Percentiles rank a stretch among this genome's conserved stretches.
These are phyloP conservation scores for Epinephelus malabaricus DNA, from an alignment of 2,797 vertebrate genomes.

Conservation along the genomic window DNA sequence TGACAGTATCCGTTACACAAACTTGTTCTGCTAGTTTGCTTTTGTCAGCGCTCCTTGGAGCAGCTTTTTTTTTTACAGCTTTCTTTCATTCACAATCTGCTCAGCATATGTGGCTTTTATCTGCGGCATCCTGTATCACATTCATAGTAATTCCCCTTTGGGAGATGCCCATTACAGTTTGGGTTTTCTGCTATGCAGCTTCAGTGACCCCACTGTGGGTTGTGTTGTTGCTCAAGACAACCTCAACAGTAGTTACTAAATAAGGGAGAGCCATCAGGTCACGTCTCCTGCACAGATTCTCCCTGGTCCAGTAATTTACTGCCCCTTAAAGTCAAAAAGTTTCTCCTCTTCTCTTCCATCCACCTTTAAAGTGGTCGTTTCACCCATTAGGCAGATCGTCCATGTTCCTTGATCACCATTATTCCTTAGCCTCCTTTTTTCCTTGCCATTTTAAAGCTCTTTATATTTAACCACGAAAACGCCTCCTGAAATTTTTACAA, in stretches of 20 bases:
- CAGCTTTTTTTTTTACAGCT: slow-evolving; percentile 13
- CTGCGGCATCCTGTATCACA: slow-evolving; percentile 17
- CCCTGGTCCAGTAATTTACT: background rate
- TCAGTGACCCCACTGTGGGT: slow-evolving; percentile 14
- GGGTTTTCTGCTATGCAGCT: slow-evolving; percentile 4
- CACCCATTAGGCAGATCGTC: background rate
- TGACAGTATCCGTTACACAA: slow-evolving; percentile 51
- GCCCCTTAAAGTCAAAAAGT: background rate
- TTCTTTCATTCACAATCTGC: slow-evolving; percentile 38
- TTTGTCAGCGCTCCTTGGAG: slow-evolving; percentile 14
- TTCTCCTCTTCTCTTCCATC: background rate
- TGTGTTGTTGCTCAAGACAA: slow-evolving; percentile 16
- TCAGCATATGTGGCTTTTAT: slow-evolving; percentile 39
- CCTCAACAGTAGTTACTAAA: background rate
- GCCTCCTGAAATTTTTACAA: slow-evolving; percentile 46
- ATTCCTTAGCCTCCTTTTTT: background rate
- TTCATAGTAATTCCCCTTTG: slow-evolving; percentile 23
- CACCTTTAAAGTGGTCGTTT: background rate
- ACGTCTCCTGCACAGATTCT: background rate
- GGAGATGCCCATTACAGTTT: slow-evolving; percentile 10
- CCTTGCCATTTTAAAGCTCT: slow-evolving; percentile 28
- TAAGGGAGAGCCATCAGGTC: background rate
- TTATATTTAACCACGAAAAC: slow-evolving; percentile 43
- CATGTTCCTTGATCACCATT: background rate
- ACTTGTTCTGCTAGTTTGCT: slow-evolving; percentile 50